Percentiles rank a stretch among this genome's conserved stretches.
These are phyloP conservation scores for Gulo gulo DNA, from an alignment of 2,113 vertebrate genomes.

Conservation along the genomic window DNA sequence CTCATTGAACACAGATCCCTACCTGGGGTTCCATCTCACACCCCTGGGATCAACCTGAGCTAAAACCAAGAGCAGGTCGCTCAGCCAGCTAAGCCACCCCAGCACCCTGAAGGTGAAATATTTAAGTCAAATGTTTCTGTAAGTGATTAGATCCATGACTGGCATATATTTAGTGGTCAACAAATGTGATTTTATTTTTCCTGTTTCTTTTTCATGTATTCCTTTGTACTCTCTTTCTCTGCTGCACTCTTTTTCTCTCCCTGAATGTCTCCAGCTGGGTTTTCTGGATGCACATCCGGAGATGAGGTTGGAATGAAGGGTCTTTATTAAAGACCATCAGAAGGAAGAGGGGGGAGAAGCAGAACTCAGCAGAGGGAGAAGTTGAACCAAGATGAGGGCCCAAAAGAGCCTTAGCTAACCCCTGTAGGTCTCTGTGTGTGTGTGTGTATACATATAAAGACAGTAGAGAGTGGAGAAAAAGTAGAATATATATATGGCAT, in stretches of 20 bases:
- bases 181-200: neutral
- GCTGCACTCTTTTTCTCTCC: neutral
- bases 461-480: neutral
- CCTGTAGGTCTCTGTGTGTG: neutral
- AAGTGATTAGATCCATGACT: neutral
- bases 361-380: neutral
- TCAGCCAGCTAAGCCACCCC: neutral
- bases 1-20: neutral
- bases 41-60: neutral
- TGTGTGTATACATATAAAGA: neutral
- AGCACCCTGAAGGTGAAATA: neutral
- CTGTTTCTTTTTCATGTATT: neutral
- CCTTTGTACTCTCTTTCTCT: neutral
- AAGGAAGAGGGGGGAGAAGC: neutral
- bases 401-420: neutral
- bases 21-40: neutral
- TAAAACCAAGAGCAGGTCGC: neutral
- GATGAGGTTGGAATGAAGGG: neutral
- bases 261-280: neutral
- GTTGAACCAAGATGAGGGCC: neutral
- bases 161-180: neutral
- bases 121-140: neutral
- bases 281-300: neutral
- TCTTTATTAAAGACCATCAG: neutral
- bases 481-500: neutral